Conservation (phyloP, 2,797 vertebrate species). For the Danio jaintianensis region DNA sequence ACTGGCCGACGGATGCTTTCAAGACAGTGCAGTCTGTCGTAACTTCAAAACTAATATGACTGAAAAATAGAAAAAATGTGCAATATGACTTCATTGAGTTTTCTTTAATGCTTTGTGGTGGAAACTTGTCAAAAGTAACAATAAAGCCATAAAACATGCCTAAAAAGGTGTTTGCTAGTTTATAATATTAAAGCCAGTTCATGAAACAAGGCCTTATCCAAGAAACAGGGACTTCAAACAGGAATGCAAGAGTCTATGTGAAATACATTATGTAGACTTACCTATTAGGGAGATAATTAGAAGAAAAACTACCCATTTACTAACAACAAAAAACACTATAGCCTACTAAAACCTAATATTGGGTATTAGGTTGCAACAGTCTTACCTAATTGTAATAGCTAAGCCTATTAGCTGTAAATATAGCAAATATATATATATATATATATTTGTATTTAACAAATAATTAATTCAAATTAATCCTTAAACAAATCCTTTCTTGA, state of each 20-base stretch:
- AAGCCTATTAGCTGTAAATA: background rate
- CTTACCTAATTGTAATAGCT: background rate
- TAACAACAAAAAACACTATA: background rate
- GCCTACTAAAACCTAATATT: background rate
- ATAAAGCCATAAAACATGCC: conserved; percentile 21
- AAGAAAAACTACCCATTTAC: background rate
- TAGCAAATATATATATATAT: too few species aligned
- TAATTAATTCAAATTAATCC: background rate
- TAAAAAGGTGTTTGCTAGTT: conserved; percentile 56
- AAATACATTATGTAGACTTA: too few species aligned
- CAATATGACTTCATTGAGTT: conserved; percentile 62
- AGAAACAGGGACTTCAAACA: background rate
- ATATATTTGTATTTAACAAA: background rate
- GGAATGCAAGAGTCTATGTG: background rate
- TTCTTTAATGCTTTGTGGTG: conserved; percentile 46
- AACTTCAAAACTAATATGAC: conserved; percentile 68
- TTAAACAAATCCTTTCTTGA: background rate
- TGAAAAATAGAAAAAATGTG: conserved; percentile 62
- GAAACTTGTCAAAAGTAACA: conserved; percentile 27
- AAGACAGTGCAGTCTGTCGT: conserved; percentile 40
- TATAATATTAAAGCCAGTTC: conserved; percentile 52
- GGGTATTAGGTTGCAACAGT: too few species aligned
- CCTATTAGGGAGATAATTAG: too few species aligned
- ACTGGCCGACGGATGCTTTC: conserved; percentile 69
- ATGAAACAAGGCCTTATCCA: conserved; percentile 13